These are phyloP conservation scores for Zele albiditarsus DNA, from an alignment of 2,888 invertebrate species.

Conservation along the genomic window DNA sequence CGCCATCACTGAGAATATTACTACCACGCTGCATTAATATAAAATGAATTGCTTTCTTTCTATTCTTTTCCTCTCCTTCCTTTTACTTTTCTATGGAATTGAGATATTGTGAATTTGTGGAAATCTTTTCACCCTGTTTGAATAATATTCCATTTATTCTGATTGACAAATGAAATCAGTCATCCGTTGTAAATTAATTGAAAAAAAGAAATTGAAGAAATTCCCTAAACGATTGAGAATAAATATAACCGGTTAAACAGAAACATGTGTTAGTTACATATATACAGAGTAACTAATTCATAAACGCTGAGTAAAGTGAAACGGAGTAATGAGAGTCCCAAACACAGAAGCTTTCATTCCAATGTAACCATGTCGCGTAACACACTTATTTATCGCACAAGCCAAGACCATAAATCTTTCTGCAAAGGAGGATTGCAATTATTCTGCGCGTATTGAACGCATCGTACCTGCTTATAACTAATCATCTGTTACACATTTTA, in stretches of 20 bases:
- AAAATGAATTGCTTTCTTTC: slow-evolving; percentile 31
- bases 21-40: slow-evolving; percentile 53
- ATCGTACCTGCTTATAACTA: slow-evolving; percentile 52
- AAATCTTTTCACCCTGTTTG: not conserved
- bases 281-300: not conserved
- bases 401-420: slow-evolving; percentile 65
- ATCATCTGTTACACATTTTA: not conserved
- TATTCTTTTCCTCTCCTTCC: not conserved
- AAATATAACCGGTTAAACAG: not conserved
- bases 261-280: not conserved
- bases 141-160: not conserved
- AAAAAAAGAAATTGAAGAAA: not conserved
- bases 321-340: slow-evolving; percentile 24
- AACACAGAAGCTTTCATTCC: slow-evolving; percentile 46
- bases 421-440: slow-evolving; percentile 65
- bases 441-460: slow-evolving; percentile 67
- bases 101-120: slow-evolving; percentile 5
- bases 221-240: not conserved
- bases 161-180: not conserved
- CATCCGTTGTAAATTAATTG: not conserved
- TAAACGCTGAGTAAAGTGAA: not conserved
- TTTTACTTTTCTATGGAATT: not conserved
- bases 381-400: slow-evolving; percentile 62
- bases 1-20: slow-evolving; percentile 63
- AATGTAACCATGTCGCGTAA: slow-evolving; percentile 53